Base-by-base conservation (phyloP, 2,888 invertebrate species). In the Hedychridium roseum region DNA sequence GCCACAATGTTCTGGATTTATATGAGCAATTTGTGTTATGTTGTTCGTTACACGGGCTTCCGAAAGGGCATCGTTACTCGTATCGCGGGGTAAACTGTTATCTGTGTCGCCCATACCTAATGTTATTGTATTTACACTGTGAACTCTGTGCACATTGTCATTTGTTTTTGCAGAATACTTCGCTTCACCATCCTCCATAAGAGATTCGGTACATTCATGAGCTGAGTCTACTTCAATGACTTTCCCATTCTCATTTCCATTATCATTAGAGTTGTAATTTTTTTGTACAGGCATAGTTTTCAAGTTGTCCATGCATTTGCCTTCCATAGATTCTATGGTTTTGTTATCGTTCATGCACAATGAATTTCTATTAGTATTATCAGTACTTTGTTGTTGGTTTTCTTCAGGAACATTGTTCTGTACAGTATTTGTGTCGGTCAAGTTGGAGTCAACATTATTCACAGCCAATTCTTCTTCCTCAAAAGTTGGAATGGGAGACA, bases 1-100 rank as follows among this genome's bases (percentile, higher is more conserved):
- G 7, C 96, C 96, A 79, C 92, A 95, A 41, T 89, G 85, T 68
- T 88, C 80, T 43, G 85, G 84, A 73, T 86, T 85, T 45, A 90
- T 81, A 65, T 88, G 87, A 20, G 87, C 86, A 30, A 85, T 79
- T 55, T 81, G 81, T 0, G 84, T 84, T 69, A 89, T 81, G 69
- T 84, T 87, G 54, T 84, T 86, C 30, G 87, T 81, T 15, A 82
- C 76, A 23, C 78, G 77, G 7, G 80, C 79, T 51, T 84, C 86
- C n/a, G 84, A 82, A 35, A 86, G 78, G 1, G 84, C 82, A 66
- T 87, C 87, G 34, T 82, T 82, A 69, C 90, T 91, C 66, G 87
- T 84, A 59, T 91, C 91, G 43, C 90, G 82, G 0, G 87, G 86
- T 77, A 91, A 81, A 6, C 85, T 83, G 47, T 78, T 79, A 34